Conservation (phyloP, 2,797 vertebrate species). For the Netta rufina region DNA sequence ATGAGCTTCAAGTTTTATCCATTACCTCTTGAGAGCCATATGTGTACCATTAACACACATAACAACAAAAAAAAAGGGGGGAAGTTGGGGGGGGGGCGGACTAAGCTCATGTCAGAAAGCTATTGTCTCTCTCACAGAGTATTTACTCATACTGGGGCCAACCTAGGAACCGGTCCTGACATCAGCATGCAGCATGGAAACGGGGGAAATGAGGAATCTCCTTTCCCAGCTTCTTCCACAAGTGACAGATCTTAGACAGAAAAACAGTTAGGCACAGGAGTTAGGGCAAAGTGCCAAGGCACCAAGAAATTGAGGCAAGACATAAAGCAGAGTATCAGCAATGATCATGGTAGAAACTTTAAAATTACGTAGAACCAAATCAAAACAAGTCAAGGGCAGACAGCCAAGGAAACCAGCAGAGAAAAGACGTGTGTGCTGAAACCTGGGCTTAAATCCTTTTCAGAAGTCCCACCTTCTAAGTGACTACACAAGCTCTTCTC, state of each 20-base stretch:
- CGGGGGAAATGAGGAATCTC: not conserved
- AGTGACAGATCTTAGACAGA: not conserved
- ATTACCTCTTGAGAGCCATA: not conserved
- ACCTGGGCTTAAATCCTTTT: not conserved
- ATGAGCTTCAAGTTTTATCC: not conserved
- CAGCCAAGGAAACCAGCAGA: not conserved
- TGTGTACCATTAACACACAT: not conserved
- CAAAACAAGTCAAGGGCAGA: not conserved
- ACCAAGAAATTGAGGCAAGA: not conserved
- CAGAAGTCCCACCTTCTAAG: not conserved
- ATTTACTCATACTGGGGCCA: not conserved
- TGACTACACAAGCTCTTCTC: not conserved
- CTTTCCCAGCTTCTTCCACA: not conserved
- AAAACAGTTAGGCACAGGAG: not conserved
- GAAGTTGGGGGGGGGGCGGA: accelerated
- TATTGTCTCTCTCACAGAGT: not conserved
- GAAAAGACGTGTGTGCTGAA: not conserved
- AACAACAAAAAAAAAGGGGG: not conserved
- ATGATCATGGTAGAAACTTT: not conserved
- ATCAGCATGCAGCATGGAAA: not conserved
- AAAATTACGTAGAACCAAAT: not conserved
- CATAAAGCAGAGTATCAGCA: accelerated
- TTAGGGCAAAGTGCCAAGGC: not conserved
- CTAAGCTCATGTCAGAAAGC: not conserved
- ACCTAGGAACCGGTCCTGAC: not conserved